Evolutionary conservation across 2,888 invertebrate genomes (phyloP).

Genomic region (Latrodectus elegans): DNA sequence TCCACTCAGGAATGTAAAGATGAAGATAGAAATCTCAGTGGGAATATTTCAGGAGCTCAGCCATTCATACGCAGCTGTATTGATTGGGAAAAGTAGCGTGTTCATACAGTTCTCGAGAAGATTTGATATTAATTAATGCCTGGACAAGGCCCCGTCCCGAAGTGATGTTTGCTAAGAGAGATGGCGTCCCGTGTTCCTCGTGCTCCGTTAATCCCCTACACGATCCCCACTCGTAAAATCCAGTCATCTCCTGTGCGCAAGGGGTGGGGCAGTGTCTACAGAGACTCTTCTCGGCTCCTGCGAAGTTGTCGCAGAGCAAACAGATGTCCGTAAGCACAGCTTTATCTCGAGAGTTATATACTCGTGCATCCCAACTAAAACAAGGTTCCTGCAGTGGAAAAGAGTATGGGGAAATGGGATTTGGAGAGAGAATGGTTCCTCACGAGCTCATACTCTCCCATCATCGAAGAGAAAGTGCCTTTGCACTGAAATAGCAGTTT

Average conservation of each 20-base stretch:
- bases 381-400: neutral
- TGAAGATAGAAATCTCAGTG: neutral
- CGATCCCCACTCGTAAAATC: constrained; percentile 37
- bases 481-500: no score
- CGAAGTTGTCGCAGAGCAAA: constrained; percentile 24
- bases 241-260: neutral
- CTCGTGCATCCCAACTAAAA: neutral
- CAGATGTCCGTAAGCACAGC: constrained; percentile 28
- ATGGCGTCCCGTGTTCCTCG: neutral
- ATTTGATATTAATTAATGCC: constrained; percentile 61
- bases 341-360: neutral
- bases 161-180: constrained; percentile 23
- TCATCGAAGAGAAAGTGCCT: no score
- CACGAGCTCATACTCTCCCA: no score
- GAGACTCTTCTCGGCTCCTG: neutral
- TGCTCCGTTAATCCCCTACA: constrained; percentile 16
- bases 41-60: neutral
- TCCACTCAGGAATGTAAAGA: no score
- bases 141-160: constrained; percentile 8
- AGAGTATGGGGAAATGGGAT: neutral
- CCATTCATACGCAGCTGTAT: neutral
- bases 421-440: no score
- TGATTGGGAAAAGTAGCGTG: neutral
- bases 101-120: neutral
- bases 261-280: constrained; percentile 24